Conservation (phyloP, 2,113 vertebrate genomes). For the Mormyrus lacerda region DNA sequence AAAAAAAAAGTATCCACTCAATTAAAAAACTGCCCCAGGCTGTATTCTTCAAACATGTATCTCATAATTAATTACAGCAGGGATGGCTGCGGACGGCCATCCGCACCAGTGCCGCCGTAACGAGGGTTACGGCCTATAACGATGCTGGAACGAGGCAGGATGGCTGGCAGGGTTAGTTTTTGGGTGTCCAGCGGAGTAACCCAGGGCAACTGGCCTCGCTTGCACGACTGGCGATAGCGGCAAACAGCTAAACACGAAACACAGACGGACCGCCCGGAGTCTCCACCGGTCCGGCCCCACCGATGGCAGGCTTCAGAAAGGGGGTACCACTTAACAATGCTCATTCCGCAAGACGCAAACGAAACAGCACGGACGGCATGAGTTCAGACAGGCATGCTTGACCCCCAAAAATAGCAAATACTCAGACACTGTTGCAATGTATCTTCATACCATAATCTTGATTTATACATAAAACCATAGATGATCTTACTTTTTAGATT, state of each 20-base stretch:
- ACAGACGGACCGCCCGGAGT: slow-evolving; percentile 32
- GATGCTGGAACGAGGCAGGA: not conserved
- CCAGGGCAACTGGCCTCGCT: not conserved
- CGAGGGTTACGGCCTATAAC: not conserved
- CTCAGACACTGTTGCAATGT: slow-evolving; percentile 10
- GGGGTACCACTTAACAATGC: slow-evolving; percentile 53
- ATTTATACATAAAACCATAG: slow-evolving; percentile 23
- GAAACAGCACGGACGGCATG: slow-evolving; percentile 59
- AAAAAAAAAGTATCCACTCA: not conserved
- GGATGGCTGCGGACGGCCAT: not conserved
- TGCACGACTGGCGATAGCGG: slow-evolving; percentile 2
- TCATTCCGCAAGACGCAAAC: slow-evolving; percentile 39
- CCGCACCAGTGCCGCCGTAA: too few relatives aligned
- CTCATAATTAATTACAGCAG: not conserved
- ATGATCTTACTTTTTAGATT: slow-evolving; percentile 19
- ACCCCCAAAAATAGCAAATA: slow-evolving; percentile 52
- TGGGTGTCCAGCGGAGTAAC: slow-evolving; percentile 27
- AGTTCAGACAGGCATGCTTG: slow-evolving; percentile 68
- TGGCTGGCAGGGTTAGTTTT: slow-evolving; percentile 55
- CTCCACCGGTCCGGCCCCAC: slow-evolving; percentile 46
- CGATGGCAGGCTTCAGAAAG: slow-evolving; percentile 51
- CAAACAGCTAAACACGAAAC: slow-evolving; percentile 47
- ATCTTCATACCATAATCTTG: not conserved
- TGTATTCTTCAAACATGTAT: not conserved
- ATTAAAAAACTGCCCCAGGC: not conserved